Evolutionary conservation across 2,113 vertebrate species (phyloP), one percentile per base, ranked within the genome.

Genomic region (Tor tambroides): DNA sequence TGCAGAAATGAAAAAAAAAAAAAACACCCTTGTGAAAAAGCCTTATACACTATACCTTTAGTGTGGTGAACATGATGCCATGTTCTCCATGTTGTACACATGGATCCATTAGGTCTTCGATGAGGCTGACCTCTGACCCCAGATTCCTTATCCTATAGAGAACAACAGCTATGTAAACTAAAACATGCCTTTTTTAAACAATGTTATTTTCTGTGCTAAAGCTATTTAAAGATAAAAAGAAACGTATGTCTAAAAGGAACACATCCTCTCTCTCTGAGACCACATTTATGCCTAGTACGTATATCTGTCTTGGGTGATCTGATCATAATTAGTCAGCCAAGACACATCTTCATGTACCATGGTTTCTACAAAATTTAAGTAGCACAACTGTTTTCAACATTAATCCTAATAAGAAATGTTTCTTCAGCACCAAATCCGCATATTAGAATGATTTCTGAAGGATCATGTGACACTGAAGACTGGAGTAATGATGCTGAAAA

Each of bases 51-150:
- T 46, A 14, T 89, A 97, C 98, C 96, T 99, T 99, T 41, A 99
- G 91, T 2, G 98, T 99, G 67, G 98, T 99, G 92, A 99, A 99
- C 98, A 99, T 99, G 93, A 99, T 99, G 49, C 98, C 98, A 59
- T 99, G 97, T 72, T 99, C 98, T 84, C 98, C 98, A 1, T 99
- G 97, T 89, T 99, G 98, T 19, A 99, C 94, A 80, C 96, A 98
- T 0, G 98, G 98, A 90, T 99, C 98, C 98, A 99, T 99, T 19
- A 99, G 91, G 90, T 99, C 98, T 90, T 99, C 98, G 0, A 99
- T 99, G 90, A 99, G 96, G 87, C 96, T 98, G 6, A 99, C 98
- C 89, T 99, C 98, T 61, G 98, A 99, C 8, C 98, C 98, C 89
- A 99, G 91, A 92, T 99, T 99, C 92, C 98, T 96, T 91, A 99